phyloP scores from a whole-genome alignment of 2,888 invertebrate species.

The Helobdella robusta region DNA sequence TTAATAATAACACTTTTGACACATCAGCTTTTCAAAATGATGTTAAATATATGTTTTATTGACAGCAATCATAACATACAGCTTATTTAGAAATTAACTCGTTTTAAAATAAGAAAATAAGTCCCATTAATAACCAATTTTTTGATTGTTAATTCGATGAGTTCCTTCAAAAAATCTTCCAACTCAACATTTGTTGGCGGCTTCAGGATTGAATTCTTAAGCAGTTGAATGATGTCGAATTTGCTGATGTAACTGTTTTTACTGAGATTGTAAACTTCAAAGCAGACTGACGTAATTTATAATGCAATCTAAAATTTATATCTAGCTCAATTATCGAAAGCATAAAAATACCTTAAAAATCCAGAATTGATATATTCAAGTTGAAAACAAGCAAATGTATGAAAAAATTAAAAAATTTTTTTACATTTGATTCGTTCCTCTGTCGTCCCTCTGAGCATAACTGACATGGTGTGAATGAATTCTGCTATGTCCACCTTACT shows the following conservation, averaged over 20 bases:
- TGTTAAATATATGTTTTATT: no score
- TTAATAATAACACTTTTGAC: no score
- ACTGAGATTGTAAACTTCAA: constrained; percentile 20
- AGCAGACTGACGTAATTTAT: neutral
- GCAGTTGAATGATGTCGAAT: constrained; percentile 23
- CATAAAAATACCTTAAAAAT: no score
- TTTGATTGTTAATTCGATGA: constrained; percentile 19
- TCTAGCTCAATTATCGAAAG: no score
- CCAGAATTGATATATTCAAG: neutral
- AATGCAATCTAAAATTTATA: neutral
- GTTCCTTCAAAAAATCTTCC: constrained; percentile 18
- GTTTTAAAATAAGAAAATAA: no score
- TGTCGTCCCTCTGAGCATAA: constrained; percentile 16
- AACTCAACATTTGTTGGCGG: constrained; percentile 13
- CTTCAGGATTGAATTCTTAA: constrained; percentile 21
- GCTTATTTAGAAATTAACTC: no score
- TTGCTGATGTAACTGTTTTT: constrained; percentile 19
- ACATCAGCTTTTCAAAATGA: no score
- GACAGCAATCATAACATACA: no score
- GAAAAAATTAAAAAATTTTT: neutral
- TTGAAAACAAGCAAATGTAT: neutral
- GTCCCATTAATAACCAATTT: constrained; percentile 16
- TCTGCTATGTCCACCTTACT: constrained; percentile 20
- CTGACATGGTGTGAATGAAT: constrained; percentile 16
- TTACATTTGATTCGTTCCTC: constrained; percentile 18